A percentile compares a stretch with the other conserved stretches of the same genome.
Evolutionary conservation across 2,113 vertebrate species (phyloP).

Genomic region (Erythrolamprus reginae): DNA sequence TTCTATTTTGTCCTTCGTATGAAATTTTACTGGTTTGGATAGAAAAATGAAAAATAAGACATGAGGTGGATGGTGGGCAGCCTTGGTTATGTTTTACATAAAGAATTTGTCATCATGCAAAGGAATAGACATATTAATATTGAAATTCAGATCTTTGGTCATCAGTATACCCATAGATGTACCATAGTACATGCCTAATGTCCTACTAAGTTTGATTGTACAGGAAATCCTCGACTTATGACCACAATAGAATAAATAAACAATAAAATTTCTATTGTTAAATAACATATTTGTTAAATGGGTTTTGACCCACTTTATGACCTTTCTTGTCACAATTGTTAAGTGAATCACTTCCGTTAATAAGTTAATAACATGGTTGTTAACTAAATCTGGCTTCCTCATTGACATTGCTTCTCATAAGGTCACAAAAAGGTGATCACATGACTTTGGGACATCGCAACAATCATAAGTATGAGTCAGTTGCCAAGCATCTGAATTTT

Average conservation of each 20-base stretch:
- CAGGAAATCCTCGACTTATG: neutral
- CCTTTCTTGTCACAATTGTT: neutral
- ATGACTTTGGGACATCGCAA: neutral
- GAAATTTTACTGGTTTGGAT: neutral
- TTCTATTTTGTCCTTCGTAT: neutral
- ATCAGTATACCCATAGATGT: neutral
- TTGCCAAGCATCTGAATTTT: neutral
- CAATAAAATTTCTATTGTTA: neutral
- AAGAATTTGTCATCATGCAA: neutral
- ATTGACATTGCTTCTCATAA: neutral
- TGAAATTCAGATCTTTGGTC: neutral
- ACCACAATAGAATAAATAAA: too few species aligned
- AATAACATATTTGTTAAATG: neutral
- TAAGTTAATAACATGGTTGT: neutral
- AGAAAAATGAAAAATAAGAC: neutral
- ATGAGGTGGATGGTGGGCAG: neutral
- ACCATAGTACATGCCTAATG: neutral
- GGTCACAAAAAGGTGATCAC: neutral
- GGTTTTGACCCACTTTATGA: neutral
- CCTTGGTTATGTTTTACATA: neutral
- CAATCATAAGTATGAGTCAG: neutral
- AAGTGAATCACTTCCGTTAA: neutral
- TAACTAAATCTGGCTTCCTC: neutral
- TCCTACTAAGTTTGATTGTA: neutral
- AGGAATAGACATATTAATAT: neutral